Evolutionary conservation across 2,797 vertebrate genomes (phyloP).

Genomic region (Halcyon smyrnensis): DNA sequence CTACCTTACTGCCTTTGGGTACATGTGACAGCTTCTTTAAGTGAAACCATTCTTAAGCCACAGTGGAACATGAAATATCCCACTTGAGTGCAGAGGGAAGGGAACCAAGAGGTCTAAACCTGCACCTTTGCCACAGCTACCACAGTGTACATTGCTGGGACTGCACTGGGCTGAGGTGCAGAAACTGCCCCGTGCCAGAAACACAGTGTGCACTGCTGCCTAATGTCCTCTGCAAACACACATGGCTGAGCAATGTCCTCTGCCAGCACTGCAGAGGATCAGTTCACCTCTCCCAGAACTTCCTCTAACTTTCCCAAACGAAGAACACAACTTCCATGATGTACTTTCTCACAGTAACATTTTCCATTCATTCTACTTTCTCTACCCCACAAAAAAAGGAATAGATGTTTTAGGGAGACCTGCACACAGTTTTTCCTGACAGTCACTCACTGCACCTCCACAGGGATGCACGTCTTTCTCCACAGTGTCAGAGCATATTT

Average conservation of each 20-base stretch:
- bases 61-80: neutral
- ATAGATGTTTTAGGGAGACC: neutral
- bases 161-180: neutral
- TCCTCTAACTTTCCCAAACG: neutral
- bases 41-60: neutral
- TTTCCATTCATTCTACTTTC: neutral
- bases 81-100: neutral
- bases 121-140: neutral
- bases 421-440: neutral
- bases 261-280: neutral
- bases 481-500: neutral
- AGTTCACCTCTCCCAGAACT: neutral
- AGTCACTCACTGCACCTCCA: neutral
- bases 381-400: neutral
- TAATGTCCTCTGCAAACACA: neutral
- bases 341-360: neutral
- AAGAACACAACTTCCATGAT: neutral
- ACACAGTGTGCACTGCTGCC: neutral
- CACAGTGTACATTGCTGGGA: neutral
- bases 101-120: neutral
- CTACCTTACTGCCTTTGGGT: neutral
- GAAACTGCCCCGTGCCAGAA: neutral
- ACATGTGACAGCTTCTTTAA: accelerated
- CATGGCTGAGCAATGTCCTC: neutral
- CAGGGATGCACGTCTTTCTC: neutral